Base-by-base conservation (phyloP, 2,888 invertebrate genomes). In the Acheta domesticus region DNA sequence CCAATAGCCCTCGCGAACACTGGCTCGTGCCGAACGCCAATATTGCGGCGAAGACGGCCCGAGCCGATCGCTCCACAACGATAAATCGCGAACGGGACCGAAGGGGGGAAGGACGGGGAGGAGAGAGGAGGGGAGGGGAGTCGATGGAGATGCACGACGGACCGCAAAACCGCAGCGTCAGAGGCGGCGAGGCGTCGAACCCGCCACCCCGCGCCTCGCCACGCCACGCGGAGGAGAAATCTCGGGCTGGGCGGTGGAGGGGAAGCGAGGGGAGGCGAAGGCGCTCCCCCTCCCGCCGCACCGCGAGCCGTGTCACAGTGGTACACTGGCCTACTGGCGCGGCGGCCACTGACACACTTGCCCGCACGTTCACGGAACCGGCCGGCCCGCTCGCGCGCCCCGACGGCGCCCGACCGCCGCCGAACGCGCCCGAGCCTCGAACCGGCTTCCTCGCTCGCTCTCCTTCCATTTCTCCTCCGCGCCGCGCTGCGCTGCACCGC, bases 321-420 rank as follows among this genome's bases (percentile, higher is more conserved):
- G 62, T 62, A 62, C 62, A 62, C 62, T 62, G 62, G 62, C 62
- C 62, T 62, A 62, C 62, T 62, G 62, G 62, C 62, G 62, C 16
- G n/a, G 62, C 62, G 62, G 62, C 62, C 62, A 62, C 62, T 62
- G 62, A 62, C 62, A 62, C 62, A 62, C 62, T 62, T 62, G 62
- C 62, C 62, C 14, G 62, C 62, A 62, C 62, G 62, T 62, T 62
- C 62, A 62, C 62, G 62, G 62, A 62, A 62, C 62, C 62, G 62
- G 62, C 62, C 62, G 16, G 62, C 16, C 16, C 16, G n/a, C 62
- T 62, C 62, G 62, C 62, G 16, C 62, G n/a, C n/a, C n/a, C 62
- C 62, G 62, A 62, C n/a, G 62, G 62, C 16, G n/a, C 16, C 62
- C 62, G 62, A 62, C n/a, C 62, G 62, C n/a, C 16, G 14, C 62